phyloP scores from a whole-genome alignment of 2,888 invertebrate species.

The Caenorhabditis sp. region DNA sequence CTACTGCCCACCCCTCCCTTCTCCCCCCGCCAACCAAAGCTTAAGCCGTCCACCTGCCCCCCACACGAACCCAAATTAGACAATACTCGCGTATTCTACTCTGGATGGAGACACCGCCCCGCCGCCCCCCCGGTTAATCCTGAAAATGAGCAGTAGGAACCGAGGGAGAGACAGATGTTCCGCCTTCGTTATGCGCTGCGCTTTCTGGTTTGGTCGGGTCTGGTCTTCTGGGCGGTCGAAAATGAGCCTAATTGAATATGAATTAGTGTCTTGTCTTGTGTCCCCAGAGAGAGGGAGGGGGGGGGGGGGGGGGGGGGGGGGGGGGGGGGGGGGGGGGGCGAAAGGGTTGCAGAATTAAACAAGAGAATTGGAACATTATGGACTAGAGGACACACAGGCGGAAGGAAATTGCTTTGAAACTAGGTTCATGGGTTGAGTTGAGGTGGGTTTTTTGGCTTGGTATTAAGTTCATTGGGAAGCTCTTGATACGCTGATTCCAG shows the following conservation, averaged over 20 bases:
- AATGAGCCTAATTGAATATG: conserved; percentile 60
- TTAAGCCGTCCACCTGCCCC: conserved; percentile 30
- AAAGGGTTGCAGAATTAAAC: no score
- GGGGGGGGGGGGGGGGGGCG: not conserved
- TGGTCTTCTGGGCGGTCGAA: no score
- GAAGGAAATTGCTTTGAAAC: no score
- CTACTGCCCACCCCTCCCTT: conserved; percentile 12
- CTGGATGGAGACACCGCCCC: conserved; percentile 11
- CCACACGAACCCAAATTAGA: no score
- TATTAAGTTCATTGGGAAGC: not conserved
- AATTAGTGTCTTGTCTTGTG: conserved; percentile 40
- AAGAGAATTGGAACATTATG: no score
- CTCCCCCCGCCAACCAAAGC: no score
- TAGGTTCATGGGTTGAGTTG: no score
- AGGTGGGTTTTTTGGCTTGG: no score
- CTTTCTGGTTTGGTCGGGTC: no score
- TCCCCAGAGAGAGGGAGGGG: not conserved
- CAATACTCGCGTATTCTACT: not conserved
- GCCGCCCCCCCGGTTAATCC: conserved; percentile 22
- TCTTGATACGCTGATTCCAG: not conserved
- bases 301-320: not conserved
- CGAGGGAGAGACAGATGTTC: conserved; percentile 43
- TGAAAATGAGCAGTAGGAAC: conserved; percentile 18
- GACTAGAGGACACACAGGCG: no score
- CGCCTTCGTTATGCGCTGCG: not conserved